A percentile compares a stretch with the other conserved stretches of the same genome.
phyloP scores from a whole-genome alignment of 2,888 invertebrate species.

The Candidula unifasciata region DNA sequence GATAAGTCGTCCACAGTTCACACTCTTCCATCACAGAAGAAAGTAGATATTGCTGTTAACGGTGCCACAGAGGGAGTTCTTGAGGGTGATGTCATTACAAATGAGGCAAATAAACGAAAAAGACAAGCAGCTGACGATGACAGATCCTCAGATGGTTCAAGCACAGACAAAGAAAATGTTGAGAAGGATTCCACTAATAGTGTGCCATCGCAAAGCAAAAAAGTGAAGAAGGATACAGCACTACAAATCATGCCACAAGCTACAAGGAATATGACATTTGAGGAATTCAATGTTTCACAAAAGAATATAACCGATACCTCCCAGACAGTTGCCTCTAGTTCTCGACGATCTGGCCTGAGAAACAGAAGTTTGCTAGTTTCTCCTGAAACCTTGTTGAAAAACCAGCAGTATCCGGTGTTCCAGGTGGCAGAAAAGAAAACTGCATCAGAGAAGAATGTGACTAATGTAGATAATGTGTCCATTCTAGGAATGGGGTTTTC shows the following conservation, averaged over 20 bases:
- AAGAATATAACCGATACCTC: background rate
- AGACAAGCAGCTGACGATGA: slow-evolving; percentile 1
- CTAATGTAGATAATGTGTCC: background rate
- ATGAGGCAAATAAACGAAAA: slow-evolving; percentile 2
- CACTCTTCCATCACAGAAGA: background rate
- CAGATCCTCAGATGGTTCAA: background rate
- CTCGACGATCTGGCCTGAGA: background rate
- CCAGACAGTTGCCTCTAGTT: background rate
- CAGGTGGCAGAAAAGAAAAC: background rate
- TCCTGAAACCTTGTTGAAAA: slow-evolving; percentile 6
- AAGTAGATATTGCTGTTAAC: background rate
- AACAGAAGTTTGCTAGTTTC: slow-evolving; percentile 11
- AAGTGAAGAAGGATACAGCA: background rate
- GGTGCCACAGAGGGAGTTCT: background rate
- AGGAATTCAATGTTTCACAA: background rate
- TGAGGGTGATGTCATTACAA: background rate
- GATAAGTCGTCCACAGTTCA: background rate
- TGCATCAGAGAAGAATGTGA: background rate
- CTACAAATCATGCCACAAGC: background rate
- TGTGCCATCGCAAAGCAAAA: background rate
- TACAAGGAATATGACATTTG: background rate
- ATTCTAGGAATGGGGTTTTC: background rate
- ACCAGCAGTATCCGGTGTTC: slow-evolving; percentile 6
- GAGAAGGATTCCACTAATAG: slow-evolving; percentile 20
- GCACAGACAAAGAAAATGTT: slow-evolving; percentile 35